A percentile compares a stretch with the other conserved stretches of the same genome.
Evolutionary conservation across 2,113 vertebrate genomes (phyloP).

Genomic region (Gymnocephalus cernua): DNA sequence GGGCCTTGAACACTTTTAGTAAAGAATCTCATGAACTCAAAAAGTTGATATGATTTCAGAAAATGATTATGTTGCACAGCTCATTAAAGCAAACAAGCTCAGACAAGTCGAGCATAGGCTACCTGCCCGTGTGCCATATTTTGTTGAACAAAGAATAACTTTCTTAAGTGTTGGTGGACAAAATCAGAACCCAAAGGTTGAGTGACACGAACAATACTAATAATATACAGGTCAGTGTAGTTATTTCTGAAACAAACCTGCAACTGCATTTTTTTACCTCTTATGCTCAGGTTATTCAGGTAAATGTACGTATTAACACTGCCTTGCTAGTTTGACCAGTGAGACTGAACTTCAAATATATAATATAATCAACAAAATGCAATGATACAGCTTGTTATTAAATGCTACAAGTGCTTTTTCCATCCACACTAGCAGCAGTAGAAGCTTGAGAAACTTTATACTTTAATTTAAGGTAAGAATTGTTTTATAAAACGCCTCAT

Average conservation of each 20-base stretch:
- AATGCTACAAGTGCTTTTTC: neutral
- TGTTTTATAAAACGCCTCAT: neutral
- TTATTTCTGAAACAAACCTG: neutral
- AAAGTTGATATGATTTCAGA: no score
- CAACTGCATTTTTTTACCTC: no score
- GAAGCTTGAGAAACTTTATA: neutral
- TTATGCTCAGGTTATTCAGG: neutral
- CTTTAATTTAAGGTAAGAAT: neutral
- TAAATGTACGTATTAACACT: neutral
- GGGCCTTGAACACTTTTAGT: no score
- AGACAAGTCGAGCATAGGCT: no score
- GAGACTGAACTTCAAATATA: neutral
- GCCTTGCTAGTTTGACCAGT: neutral
- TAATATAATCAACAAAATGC: neutral
- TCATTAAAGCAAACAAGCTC: no score
- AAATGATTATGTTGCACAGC: no score
- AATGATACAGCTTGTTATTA: neutral
- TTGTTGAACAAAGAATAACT: no score
- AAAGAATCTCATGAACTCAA: no score
- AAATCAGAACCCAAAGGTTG: neutral
- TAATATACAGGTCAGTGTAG: neutral
- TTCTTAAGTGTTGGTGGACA: neutral
- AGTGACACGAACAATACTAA: neutral
- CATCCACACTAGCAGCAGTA: neutral
- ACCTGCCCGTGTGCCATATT: no score